phyloP scores from a whole-genome alignment of 2,113 vertebrate species.

The Tupaia tana region DNA sequence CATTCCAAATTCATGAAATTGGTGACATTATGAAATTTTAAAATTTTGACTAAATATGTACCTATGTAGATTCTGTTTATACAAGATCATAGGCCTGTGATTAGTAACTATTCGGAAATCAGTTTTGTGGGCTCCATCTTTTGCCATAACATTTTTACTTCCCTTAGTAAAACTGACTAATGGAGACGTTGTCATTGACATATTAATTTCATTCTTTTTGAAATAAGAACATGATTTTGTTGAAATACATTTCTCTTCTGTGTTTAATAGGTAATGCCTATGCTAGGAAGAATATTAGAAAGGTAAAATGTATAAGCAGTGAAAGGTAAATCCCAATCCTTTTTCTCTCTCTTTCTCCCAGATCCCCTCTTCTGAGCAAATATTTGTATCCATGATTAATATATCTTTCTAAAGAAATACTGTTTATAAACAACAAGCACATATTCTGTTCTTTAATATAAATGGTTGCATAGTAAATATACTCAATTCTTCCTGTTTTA shows the following conservation, averaged over 20 bases:
- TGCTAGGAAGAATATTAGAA: background rate
- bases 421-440: background rate
- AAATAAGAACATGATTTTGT: background rate
- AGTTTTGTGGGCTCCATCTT: background rate
- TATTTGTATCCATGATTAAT: background rate
- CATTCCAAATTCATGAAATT: background rate
- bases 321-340: background rate
- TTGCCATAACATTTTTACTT: slow-evolving; percentile 24
- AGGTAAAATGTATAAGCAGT: background rate
- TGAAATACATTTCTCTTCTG: background rate
- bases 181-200: background rate
- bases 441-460: background rate
- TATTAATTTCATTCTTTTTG: background rate
- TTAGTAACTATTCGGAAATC: background rate
- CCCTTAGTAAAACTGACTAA: background rate
- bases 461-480: background rate
- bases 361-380: background rate
- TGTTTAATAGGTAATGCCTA: background rate
- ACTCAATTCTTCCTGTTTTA: background rate
- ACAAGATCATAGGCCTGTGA: background rate
- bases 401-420: background rate
- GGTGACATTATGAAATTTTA: slow-evolving; percentile 3
- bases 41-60: background rate
- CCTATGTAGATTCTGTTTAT: background rate
- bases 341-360: background rate